Evolutionary conservation across 2,888 invertebrate species (phyloP), one percentile per base, ranked within the genome.

Genomic region (Smittia sp.): DNA sequence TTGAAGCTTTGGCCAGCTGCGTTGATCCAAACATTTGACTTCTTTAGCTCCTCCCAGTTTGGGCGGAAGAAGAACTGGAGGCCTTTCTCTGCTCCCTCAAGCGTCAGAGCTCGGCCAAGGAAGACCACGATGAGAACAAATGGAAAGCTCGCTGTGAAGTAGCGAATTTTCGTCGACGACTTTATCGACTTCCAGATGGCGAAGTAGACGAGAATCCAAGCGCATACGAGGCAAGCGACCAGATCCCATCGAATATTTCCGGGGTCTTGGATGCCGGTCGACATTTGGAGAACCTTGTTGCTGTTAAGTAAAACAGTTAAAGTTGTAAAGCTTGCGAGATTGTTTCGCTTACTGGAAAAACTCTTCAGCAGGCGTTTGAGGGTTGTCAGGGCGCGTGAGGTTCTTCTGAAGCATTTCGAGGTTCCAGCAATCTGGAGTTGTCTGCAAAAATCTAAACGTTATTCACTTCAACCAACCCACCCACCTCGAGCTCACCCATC

Each of bases 101-200:
- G 85, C 9, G 94, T 95, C 74, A 96, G 83, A n/a, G 96, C 93
- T 77, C 94, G 89, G 27, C 90, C 90, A 78, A 96, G 87, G 79
- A 96, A 90, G 58, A 93, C 90, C 77, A 94, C 85, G 78, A 96
- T 92, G 76, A 96, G 86, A 69, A 95, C 81, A 81, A 95, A 96
- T 2, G 96, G 96, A 76, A 96, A 88, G 18, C 95, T 95, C 54
- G 96, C 95, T 27, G 96, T 96, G 80, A 96, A 90, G 83, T 96
- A 96, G 76, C 96, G 90, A 73, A 95, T 89, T 85, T 90, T 90
- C 39, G 93, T 93, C 68, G 95, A 95, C n/a, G 95, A 94, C 81
- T 93, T 93, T 75, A 96, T 93, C 76, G 96, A 96, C 84, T 96
- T 97, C 94, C 96, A 97, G 69, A 97, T 89, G 76, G 96, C 94